phyloP scores from a whole-genome alignment of 2,113 vertebrate genomes.

The Serilophus lunatus region DNA sequence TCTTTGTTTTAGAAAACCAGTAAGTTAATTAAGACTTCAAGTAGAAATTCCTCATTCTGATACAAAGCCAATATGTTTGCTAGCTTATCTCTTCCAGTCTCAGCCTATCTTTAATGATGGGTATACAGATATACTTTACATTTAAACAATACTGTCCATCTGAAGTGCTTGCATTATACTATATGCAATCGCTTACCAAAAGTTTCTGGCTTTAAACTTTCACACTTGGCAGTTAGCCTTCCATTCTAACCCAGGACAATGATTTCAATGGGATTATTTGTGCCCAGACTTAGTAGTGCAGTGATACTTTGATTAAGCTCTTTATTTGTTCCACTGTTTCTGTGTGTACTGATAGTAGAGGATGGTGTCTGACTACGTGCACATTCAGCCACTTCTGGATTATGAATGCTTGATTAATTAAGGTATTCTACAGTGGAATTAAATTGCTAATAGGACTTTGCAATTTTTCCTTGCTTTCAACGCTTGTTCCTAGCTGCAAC shows the following conservation, averaged over 20 bases:
- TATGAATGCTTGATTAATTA: background rate
- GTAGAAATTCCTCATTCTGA: background rate
- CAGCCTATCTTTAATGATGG: background rate
- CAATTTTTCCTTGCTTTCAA: background rate
- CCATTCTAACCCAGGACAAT: background rate
- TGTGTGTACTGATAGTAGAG: background rate
- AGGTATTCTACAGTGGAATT: background rate
- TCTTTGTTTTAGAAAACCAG: background rate
- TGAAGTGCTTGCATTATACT: background rate
- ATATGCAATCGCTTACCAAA: background rate
- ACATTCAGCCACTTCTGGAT: background rate
- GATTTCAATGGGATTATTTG: background rate
- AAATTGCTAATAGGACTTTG: background rate
- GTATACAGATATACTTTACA: background rate
- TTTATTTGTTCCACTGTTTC: background rate
- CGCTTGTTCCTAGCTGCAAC: background rate
- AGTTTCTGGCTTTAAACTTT: background rate
- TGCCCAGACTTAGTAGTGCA: background rate
- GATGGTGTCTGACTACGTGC: background rate
- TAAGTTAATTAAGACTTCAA: background rate
- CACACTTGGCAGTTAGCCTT: background rate
- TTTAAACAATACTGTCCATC: background rate
- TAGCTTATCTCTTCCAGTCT: background rate
- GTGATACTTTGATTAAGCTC: background rate
- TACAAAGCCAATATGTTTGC: background rate